Base-by-base conservation (phyloP, 1,140 invertebrate species). In the Diorhabda sublineata region DNA sequence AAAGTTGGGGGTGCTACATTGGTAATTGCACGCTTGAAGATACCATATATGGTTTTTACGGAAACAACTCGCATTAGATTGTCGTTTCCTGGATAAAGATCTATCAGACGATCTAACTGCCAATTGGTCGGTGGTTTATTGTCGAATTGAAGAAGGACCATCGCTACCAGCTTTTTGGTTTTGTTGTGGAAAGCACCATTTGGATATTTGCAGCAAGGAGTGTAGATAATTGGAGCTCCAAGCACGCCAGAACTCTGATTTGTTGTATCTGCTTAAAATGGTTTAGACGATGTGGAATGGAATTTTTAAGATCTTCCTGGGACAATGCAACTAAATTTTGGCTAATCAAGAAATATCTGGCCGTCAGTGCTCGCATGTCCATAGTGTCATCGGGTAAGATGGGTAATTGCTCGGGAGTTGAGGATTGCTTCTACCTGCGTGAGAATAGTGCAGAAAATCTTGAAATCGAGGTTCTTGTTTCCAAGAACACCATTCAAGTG, bases 391-490 rank as follows among this genome's bases (percentile, higher is more conserved):
- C 3, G 3, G 72, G 74, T 8, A 74, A n/a, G 45, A 8, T 61
- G 61, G 42, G 41, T 47, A 43, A 73, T 45, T 41, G 73, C 71
- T 44, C 72, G 52, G 42, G 71, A 75, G 59, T 75, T 75, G 44
- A 75, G 60, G 11, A 71, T 58, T 8, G 73, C 69, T 61, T 75
- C 74, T 44, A 76, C 69, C 66, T 67, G 45, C 26, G 56, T 52
- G 11, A 79, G 67, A 42, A 76, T 68, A 9, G 77, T 79, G 9
- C 63, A 58, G 42, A 79, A 62, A 64, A 78, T 73, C 61, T 80
- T 77, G 60, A 70, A 78, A 4, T 72, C 78, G 3, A 80, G 63
- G 63, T 73, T 62, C 11, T 69, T 70, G 6, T 67, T 52, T 4
- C 71, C 65, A 42, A 79, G 41, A 3, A 78, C 66, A 59, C 78